Evolutionary conservation across 2,113 vertebrate species (phyloP), one percentile per base, ranked within the genome.

Genomic region (Mirounga angustirostris): DNA sequence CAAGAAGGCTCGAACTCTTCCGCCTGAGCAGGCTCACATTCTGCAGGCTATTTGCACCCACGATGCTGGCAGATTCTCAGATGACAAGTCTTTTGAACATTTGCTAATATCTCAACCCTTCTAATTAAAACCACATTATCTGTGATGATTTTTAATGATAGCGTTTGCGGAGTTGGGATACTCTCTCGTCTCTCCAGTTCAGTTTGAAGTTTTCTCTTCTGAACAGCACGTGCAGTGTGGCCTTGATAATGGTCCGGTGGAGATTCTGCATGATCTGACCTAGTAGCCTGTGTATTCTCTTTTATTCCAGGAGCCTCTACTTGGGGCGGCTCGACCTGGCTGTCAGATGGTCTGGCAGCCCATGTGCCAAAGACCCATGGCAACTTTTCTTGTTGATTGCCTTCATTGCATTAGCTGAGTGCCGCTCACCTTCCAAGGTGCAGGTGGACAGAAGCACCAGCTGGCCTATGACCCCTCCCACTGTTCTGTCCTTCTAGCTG

Each of bases 61-160:
- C 1, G 2, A 14, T 24, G 50, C 88, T 43, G 33, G 40, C 19
- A 1, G 78, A 83, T 50, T 86, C 90, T 96, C 90, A 81, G 76
- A 83, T 88, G 95, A 95, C 73, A 89, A 74, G 92, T 16, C 95
- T 95, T 80, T 93, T 96, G 98, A 96, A 96, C 74, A 13, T 26
- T 54, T 95, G 97, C 96, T 97, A 97, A 9, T 81, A 71, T 96
- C 67, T 96, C 92, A 96, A n/a, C 95, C 95, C 92, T 98, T 94
- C 92, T 98, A 96, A 96, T 97, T 96, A 97, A 98, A 98, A 94
- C 83, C 94, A 96, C 94, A 96, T 97, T 97, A 97, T 98, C 94
- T 24, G 13, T 92, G 95, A 95, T 97, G 97, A 90, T 93, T 92
- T 87, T 96, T 95, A 95, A 96, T 94, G 92, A 94, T 87, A 92